Percentiles rank a stretch among this genome's conserved stretches.
Evolutionary conservation across 2,888 invertebrate genomes (phyloP).

Genomic region (Acanthosepion esculentum): DNA sequence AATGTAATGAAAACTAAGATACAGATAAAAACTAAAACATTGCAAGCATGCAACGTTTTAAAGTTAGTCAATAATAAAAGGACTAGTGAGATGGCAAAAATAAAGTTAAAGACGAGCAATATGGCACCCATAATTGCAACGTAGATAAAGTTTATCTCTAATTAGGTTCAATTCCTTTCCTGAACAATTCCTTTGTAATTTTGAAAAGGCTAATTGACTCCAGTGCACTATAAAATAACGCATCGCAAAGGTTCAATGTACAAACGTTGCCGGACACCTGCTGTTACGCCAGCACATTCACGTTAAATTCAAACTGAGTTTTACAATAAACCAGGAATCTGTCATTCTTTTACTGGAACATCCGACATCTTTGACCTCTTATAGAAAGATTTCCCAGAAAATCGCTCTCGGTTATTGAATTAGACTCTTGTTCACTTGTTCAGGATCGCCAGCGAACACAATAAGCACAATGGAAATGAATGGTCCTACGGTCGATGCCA

Average conservation of each 20-base stretch:
- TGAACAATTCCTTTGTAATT: background rate
- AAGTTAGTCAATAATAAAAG: too few species aligned
- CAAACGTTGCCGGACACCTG: background rate
- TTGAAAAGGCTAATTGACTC: background rate
- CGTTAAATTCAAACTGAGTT: background rate
- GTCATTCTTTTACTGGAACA: background rate
- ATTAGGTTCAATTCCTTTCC: too few species aligned
- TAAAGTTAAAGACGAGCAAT: too few species aligned
- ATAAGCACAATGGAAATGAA: background rate
- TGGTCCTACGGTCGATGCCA: background rate
- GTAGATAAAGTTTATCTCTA: background rate
- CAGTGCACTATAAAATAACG: background rate
- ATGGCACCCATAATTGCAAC: background rate
- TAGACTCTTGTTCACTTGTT: background rate
- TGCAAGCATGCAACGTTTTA: too few species aligned
- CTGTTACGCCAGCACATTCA: background rate
- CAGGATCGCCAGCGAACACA: background rate
- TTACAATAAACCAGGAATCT: background rate
- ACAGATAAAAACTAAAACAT: too few species aligned
- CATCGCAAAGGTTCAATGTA: background rate
- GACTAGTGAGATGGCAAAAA: too few species aligned
- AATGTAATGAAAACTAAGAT: too few species aligned
- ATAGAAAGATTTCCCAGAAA: background rate
- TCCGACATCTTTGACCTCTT: background rate
- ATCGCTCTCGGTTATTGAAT: background rate